phyloP scores from a whole-genome alignment of 2,113 vertebrate genomes.

The Centropus bengalensis region DNA sequence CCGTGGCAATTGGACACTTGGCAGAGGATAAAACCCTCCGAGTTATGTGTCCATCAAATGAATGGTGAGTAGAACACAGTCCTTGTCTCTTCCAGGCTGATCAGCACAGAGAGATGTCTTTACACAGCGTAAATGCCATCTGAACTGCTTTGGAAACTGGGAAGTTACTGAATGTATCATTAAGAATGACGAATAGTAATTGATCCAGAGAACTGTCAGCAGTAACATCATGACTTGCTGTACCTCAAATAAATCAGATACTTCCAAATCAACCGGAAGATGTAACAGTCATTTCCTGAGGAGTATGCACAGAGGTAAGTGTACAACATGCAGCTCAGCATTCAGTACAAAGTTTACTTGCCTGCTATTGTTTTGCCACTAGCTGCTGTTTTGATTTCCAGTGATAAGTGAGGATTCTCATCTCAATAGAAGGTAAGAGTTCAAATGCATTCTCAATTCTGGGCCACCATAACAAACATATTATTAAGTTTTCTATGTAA shows the following conservation, averaged over 20 bases:
- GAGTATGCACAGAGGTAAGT: background rate
- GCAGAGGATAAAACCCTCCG: background rate
- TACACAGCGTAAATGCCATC: background rate
- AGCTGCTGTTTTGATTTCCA: background rate
- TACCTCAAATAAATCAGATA: background rate
- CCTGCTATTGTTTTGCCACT: background rate
- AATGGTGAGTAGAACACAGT: background rate
- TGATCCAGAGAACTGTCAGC: background rate
- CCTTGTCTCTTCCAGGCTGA: background rate
- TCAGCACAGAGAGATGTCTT: background rate
- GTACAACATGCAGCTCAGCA: background rate
- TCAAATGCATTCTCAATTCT: background rate
- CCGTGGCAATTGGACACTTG: background rate
- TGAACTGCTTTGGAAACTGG: background rate
- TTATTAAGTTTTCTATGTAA: background rate
- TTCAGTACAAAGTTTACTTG: background rate
- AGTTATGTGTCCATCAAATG: background rate
- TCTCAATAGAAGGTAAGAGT: background rate
- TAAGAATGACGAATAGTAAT: background rate
- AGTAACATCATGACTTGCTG: background rate
- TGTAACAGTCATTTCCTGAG: background rate
- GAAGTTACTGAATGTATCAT: background rate
- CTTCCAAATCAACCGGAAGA: background rate
- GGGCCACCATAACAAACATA: background rate
- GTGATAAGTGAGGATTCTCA: background rate